Evolutionary conservation across 1,140 invertebrate species (phyloP), one percentile per base, ranked within the genome.

Genomic region (Penaeus japonicus): DNA sequence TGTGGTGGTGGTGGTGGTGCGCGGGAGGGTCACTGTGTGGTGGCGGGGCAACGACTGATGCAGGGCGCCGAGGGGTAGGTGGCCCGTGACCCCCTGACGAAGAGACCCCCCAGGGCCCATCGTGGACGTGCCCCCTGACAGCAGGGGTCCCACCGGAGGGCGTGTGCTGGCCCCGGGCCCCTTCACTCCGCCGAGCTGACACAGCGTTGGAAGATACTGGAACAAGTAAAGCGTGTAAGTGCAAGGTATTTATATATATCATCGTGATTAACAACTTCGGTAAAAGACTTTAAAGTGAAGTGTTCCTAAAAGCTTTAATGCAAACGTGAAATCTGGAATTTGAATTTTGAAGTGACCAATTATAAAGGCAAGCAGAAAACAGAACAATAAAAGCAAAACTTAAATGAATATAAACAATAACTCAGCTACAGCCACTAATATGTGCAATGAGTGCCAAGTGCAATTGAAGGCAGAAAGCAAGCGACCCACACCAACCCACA

Each of bases 91-190:
- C 47, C 77, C 87, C 84, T 90, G 90, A 62, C 90, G 90, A 17
- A 90, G 90, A 75, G 90, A 90, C 20, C 90, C 90, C 88, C 90
- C 84, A 81, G 90, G 87, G 62, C 90, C 90, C 90, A 90, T 89
- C 85, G 87, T 90, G 90, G 87, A 90, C 75, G 90, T 90, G 87
- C 84, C 84, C 84, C 88, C 87, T 70, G 90, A 86, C 85, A 90
- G 83, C 84, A 87, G 88, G 78, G 90, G 90, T 39, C 84, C 90
- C 90, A 86, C 85, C 65, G 90, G 87, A 81, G 84, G 88, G 75
- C 80, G 87, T 77, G 88, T 87, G 89, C 47, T 88, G 82, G 80
- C 86, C 82, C 89, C 85, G 70, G 85, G 84, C 39, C 85, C 90
- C 90, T 90, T 90, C 90, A 90, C 87, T 77, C 84, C 87, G 70